Evolutionary conservation across 2,888 invertebrate species (phyloP).

Genomic region (Yponomeuta evonymella): DNA sequence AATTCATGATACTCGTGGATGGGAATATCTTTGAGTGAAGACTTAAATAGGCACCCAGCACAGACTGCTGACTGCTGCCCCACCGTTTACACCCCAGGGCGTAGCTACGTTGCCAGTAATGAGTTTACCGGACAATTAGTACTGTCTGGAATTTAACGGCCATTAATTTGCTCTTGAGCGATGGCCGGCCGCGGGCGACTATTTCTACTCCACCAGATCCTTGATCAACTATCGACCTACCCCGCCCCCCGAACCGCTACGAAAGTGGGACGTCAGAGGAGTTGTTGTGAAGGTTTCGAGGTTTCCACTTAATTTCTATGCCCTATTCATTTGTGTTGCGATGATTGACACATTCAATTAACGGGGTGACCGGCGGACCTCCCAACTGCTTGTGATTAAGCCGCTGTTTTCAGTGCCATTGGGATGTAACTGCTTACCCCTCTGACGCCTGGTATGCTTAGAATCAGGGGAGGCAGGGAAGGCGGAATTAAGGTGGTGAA

Average conservation of each 20-base stretch:
- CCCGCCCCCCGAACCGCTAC: slow-evolving; percentile 8
- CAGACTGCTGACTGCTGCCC: neutral
- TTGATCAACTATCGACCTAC: slow-evolving; percentile 32
- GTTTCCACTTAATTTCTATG: slow-evolving; percentile 31
- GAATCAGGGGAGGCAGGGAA: neutral
- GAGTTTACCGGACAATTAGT: slow-evolving; percentile 70
- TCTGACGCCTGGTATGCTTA: neutral
- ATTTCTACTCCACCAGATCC: slow-evolving; percentile 24
- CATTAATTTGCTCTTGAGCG: slow-evolving; percentile 54
- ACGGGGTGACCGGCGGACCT: slow-evolving; percentile 78
- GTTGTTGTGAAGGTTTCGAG: neutral
- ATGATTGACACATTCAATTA: slow-evolving; percentile 89
- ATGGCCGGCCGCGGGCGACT: slow-evolving; percentile 55
- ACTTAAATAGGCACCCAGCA: neutral
- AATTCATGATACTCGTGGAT: too few species aligned
- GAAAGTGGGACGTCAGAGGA: slow-evolving; percentile 7
- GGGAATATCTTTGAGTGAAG: neutral
- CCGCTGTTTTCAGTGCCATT: slow-evolving; percentile 39
- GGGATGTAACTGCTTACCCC: slow-evolving; percentile 9
- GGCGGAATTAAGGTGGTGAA: slow-evolving; percentile 36
- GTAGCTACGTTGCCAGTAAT: slow-evolving; percentile 37
- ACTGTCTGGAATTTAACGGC: slow-evolving; percentile 52
- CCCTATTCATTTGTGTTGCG: slow-evolving; percentile 80
- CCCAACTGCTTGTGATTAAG: slow-evolving; percentile 63
- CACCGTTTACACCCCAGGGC: slow-evolving; percentile 23